phyloP scores from a whole-genome alignment of 2,888 invertebrate genomes.

The Geophilus truncorum region DNA sequence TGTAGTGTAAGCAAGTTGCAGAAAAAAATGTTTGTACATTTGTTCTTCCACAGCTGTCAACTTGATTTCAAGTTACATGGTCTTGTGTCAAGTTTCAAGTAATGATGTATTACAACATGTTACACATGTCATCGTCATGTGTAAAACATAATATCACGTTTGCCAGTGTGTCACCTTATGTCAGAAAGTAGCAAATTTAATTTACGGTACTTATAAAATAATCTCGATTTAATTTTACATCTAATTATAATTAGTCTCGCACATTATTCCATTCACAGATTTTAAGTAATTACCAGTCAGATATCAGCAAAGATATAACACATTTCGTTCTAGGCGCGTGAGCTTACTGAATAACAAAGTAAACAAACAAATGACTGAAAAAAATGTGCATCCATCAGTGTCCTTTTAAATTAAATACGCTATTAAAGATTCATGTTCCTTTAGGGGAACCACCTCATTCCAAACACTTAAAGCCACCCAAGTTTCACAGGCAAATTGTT shows the following conservation, averaged over 20 bases:
- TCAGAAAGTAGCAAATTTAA: no score
- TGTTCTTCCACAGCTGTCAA: background rate
- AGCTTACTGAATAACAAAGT: background rate
- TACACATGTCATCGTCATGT: background rate
- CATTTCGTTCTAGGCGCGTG: background rate
- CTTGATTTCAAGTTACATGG: background rate
- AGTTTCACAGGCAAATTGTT: background rate
- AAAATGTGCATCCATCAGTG: background rate
- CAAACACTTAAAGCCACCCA: background rate
- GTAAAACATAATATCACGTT: no score
- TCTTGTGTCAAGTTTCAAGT: background rate
- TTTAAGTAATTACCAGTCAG: background rate
- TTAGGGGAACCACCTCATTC: background rate
- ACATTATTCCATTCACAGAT: background rate
- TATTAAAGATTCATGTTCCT: background rate
- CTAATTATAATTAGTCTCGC: background rate
- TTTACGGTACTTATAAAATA: no score
- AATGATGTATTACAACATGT: background rate
- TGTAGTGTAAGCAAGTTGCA: no score
- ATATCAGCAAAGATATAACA: background rate
- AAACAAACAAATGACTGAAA: no score
- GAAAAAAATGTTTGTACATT: no score
- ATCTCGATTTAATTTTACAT: background rate
- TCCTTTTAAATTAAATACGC: no score
- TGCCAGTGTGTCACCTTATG: no score